A percentile compares a stretch with the other conserved stretches of the same genome.
phyloP scores from a whole-genome alignment of 2,888 invertebrate genomes.

The Eucera pruinosa region DNA sequence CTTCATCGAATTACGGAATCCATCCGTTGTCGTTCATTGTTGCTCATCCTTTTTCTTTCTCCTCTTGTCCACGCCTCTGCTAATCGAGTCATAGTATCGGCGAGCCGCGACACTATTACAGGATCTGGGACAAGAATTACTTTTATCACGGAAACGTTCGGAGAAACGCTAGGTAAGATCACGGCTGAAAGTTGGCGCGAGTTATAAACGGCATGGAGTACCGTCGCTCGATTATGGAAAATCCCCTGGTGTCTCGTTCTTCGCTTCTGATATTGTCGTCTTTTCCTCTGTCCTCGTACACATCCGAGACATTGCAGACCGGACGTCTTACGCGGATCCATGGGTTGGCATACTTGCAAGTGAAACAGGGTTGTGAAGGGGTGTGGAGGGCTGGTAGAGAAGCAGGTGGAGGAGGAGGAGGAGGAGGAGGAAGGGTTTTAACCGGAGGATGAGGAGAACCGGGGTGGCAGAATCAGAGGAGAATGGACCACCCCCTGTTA shows the following conservation, averaged over 20 bases:
- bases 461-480: constrained; percentile 77
- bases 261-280: constrained; percentile 42
- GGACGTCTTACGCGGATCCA: constrained; percentile 74
- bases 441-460: constrained; percentile 67
- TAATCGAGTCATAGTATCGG: constrained; percentile 24
- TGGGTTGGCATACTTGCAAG: constrained; percentile 61
- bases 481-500: constrained; percentile 83
- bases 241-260: constrained; percentile 61
- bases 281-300: constrained; percentile 38
- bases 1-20: neutral
- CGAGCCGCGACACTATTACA: constrained; percentile 18
- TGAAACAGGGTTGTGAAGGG: constrained; percentile 47
- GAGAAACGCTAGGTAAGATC: constrained; percentile 14
- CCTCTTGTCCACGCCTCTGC: neutral
- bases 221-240: constrained; percentile 62
- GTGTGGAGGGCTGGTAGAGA: constrained; percentile 27
- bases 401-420: constrained; percentile 35
- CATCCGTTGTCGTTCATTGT: neutral
- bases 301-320: constrained; percentile 43
- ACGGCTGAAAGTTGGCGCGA: constrained; percentile 38
- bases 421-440: constrained; percentile 57
- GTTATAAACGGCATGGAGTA: constrained; percentile 44
- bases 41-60: neutral
- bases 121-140: constrained; percentile 39
- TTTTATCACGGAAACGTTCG: constrained; percentile 20